Evolutionary conservation across 2,888 invertebrate genomes (phyloP).

Genomic region (Tenthredo scrophulariae): DNA sequence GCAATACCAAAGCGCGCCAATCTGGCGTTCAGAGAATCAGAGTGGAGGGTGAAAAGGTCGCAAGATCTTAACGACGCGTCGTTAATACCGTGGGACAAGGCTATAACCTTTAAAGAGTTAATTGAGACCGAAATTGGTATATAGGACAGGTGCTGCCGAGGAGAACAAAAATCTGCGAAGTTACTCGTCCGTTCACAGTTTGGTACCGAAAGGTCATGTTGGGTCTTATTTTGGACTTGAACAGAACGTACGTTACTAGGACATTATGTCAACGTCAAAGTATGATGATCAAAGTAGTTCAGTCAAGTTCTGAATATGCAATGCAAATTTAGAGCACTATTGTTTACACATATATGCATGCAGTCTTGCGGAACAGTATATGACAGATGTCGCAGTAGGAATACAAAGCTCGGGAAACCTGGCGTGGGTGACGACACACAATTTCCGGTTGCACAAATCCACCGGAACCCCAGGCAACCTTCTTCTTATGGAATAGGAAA

Average conservation of each 20-base stretch:
- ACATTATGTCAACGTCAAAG: not conserved
- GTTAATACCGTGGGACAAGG: slow-evolving; percentile 44
- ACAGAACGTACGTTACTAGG: not conserved
- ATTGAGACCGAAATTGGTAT: slow-evolving; percentile 44
- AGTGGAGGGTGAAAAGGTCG: slow-evolving; percentile 26
- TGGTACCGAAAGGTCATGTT: not conserved
- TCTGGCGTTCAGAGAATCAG: not conserved
- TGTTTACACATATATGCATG: not conserved
- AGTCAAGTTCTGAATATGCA: not conserved
- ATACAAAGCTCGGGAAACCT: not conserved
- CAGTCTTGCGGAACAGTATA: not conserved
- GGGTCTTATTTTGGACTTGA: not conserved
- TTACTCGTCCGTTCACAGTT: not conserved
- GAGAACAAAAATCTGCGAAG: not conserved
- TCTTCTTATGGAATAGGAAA: too few relatives aligned
- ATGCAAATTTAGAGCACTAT: not conserved
- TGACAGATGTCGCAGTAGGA: not conserved
- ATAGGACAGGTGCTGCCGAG: slow-evolving; percentile 27
- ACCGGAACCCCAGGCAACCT: not conserved
- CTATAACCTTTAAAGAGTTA: slow-evolving; percentile 49
- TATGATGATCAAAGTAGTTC: not conserved
- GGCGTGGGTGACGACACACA: not conserved
- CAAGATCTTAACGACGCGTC: slow-evolving; percentile 45
- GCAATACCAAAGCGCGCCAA: slow-evolving; percentile 31
- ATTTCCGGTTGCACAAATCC: slow-evolving; percentile 30